A percentile compares a stretch with the other conserved stretches of the same genome.
Conservation (phyloP, 2,113 vertebrate species). For the Maccullochella peelii region DNA sequence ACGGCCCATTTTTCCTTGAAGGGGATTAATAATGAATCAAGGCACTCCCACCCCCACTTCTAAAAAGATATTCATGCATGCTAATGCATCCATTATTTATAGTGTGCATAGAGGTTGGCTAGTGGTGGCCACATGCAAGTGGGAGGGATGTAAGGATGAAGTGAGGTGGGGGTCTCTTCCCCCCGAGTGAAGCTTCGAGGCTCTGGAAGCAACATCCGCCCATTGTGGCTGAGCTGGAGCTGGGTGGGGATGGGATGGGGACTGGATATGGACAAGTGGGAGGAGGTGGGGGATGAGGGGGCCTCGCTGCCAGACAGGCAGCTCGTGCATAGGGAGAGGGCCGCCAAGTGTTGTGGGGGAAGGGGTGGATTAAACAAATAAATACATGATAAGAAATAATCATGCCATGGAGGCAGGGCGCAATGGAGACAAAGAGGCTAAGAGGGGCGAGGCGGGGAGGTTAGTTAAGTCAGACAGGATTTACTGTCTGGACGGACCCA, state of each 20-base stretch:
- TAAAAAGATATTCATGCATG: slow-evolving; percentile 86
- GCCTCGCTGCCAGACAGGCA: slow-evolving; percentile 79
- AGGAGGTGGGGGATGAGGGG: slow-evolving; percentile 62
- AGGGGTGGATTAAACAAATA: slow-evolving; percentile 87
- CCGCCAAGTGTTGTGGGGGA: slow-evolving; percentile 80
- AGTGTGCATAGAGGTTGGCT: slow-evolving; percentile 77
- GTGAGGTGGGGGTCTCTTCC: slow-evolving; percentile 64
- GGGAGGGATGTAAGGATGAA: slow-evolving; percentile 73
- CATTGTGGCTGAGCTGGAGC: slow-evolving; percentile 73
- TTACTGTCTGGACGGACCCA: slow-evolving; percentile 77
- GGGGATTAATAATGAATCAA: slow-evolving; percentile 88
- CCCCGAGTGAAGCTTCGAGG: slow-evolving; percentile 73
- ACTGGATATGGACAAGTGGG: slow-evolving; percentile 66
- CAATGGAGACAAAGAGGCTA: slow-evolving; percentile 84
- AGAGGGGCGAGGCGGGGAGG: slow-evolving; percentile 70
- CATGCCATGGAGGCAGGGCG: slow-evolving; percentile 75
- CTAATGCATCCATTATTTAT: slow-evolving; percentile 89
- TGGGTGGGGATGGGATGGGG: slow-evolving; percentile 70
- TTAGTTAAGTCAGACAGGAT: slow-evolving; percentile 77
- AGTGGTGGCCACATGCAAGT: slow-evolving; percentile 79
- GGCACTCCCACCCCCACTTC: slow-evolving; percentile 71
- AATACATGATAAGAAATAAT: slow-evolving; percentile 89
- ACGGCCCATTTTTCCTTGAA: slow-evolving; percentile 77
- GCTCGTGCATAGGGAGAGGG: slow-evolving; percentile 74
- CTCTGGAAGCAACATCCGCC: slow-evolving; percentile 77